Conservation (phyloP, 2,888 invertebrate genomes). For the Frankliniella intonsa region DNA sequence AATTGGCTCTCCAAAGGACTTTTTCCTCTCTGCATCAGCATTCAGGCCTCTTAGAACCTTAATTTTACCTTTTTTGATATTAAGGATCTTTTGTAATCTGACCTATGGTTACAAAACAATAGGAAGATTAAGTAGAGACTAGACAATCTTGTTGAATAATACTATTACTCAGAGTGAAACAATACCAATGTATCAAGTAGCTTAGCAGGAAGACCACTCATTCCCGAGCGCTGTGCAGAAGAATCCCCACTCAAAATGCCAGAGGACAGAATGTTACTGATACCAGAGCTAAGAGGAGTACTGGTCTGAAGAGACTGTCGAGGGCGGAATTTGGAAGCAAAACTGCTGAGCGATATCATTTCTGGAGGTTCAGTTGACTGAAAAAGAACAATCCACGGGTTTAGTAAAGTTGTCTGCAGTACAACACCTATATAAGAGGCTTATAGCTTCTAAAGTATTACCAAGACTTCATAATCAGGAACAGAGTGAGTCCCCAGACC, state of each 20-base stretch:
- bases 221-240: slow-evolving; percentile 36
- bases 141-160: background rate
- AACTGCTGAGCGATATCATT: slow-evolving; percentile 78
- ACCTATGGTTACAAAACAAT: slow-evolving; percentile 50
- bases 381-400: slow-evolving; percentile 34
- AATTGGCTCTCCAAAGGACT: slow-evolving; percentile 71
- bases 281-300: slow-evolving; percentile 45
- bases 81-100: slow-evolving; percentile 77
- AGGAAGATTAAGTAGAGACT: slow-evolving; percentile 27
- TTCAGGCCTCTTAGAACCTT: slow-evolving; percentile 80
- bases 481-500: slow-evolving; percentile 93
- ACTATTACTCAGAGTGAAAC: slow-evolving; percentile 29
- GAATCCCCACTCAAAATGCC: background rate
- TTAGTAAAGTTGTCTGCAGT: too few species aligned
- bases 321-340: slow-evolving; percentile 74
- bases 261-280: slow-evolving; percentile 36
- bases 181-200: slow-evolving; percentile 71
- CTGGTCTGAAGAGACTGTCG: slow-evolving; percentile 54
- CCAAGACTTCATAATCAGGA: slow-evolving; percentile 90
- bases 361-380: slow-evolving; percentile 85
- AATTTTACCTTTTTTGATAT: slow-evolving; percentile 75
- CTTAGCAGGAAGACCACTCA: slow-evolving; percentile 79
- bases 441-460: slow-evolving; percentile 33
- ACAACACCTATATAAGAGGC: background rate
- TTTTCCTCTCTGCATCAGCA: slow-evolving; percentile 80